Conservation (phyloP, 1,140 invertebrate genomes). For the Sogatella furcifera region DNA sequence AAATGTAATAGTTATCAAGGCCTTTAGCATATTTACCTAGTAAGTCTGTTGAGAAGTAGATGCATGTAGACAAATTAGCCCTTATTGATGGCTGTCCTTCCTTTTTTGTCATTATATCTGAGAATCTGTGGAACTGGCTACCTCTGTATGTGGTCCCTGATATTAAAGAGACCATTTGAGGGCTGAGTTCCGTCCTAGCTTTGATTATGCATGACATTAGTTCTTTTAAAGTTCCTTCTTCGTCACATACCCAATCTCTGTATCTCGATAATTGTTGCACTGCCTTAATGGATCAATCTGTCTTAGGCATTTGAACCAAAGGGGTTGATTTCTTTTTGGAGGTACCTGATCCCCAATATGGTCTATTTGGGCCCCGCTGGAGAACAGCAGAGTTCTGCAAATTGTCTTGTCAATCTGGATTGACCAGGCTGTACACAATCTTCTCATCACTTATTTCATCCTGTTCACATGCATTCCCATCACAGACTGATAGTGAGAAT, state of each 20-base stretch:
- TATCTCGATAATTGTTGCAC: background rate
- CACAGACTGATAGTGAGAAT: background rate
- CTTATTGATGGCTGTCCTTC: constrained; percentile 12
- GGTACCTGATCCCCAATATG: background rate
- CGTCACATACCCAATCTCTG: background rate
- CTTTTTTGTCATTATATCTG: constrained; percentile 13
- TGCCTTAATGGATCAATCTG: background rate
- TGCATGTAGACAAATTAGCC: too few relatives aligned
- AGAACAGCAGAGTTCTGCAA: background rate
- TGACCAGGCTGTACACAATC: too few relatives aligned
- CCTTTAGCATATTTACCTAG: too few relatives aligned
- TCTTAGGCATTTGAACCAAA: background rate
- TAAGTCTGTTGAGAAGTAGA: too few relatives aligned
- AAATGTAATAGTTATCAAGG: too few relatives aligned
- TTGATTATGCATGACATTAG: background rate
- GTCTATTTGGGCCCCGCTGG: background rate
- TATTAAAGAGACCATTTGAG: too few relatives aligned
- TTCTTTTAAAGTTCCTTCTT: background rate
- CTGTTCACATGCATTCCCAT: background rate
- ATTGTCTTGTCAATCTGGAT: too few relatives aligned
- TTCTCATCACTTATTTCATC: too few relatives aligned
- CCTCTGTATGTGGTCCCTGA: too few relatives aligned
- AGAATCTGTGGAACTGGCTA: too few relatives aligned
- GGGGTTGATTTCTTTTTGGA: background rate
- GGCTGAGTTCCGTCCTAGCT: too few relatives aligned